Conservation (phyloP, 2,888 invertebrate genomes). For the Bedellia somnulentella region DNA sequence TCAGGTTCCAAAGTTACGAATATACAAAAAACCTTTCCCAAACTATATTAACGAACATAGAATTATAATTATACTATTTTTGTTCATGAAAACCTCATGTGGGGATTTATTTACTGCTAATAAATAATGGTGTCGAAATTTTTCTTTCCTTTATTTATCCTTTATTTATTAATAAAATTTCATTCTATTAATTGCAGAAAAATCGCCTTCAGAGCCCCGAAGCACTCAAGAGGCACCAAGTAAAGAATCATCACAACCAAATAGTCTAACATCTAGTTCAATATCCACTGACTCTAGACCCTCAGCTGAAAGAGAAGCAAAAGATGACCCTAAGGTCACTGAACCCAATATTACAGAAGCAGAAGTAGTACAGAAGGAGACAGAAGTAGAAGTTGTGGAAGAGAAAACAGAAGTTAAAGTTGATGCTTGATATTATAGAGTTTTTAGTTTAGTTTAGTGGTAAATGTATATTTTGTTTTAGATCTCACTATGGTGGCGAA, state of each 20-base stretch:
- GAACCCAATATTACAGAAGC: background rate
- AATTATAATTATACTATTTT: background rate
- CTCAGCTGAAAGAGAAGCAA: conserved; percentile 20
- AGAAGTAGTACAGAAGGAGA: conserved; percentile 10
- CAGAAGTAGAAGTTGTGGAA: conserved; percentile 14
- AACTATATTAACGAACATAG: background rate
- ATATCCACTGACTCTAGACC: conserved; percentile 45
- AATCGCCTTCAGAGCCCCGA: conserved; percentile 35
- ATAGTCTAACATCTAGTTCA: conserved; percentile 44
- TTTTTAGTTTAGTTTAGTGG: too few species aligned
- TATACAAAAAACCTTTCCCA: background rate
- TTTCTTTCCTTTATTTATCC: too few species aligned
- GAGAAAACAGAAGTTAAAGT: conserved; percentile 1
- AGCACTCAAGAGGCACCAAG: conserved; percentile 38
- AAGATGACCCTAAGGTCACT: conserved; percentile 8
- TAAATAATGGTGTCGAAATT: too few species aligned
- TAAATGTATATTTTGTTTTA: too few species aligned
- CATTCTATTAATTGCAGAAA: conserved; percentile 21
- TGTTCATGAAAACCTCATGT: too few species aligned
- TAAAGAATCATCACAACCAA: conserved; percentile 43
- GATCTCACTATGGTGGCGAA: too few species aligned
- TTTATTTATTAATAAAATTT: too few species aligned
- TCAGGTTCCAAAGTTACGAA: background rate
- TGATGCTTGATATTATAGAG: conserved; percentile 23
- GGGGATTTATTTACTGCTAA: too few species aligned